A percentile compares a stretch with the other conserved stretches of the same genome.
Evolutionary conservation across 2,113 vertebrate genomes (phyloP).

Genomic region (Casuarius casuarius): DNA sequence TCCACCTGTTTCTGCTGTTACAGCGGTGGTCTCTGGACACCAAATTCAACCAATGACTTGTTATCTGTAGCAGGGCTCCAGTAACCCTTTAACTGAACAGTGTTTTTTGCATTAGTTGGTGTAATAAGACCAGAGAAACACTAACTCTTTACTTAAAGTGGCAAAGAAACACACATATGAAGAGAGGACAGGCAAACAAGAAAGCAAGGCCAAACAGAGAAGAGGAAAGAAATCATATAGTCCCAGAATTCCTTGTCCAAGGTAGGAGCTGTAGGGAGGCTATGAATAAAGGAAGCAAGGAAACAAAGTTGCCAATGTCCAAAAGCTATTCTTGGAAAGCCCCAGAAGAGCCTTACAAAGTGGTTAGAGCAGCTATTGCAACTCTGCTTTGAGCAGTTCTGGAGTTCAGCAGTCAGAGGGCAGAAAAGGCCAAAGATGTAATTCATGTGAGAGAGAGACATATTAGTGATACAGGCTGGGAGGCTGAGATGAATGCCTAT

Average conservation of each 20-base stretch:
- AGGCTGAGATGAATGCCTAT: neutral
- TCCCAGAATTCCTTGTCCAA: neutral
- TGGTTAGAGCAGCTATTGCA: neutral
- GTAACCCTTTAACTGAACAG: neutral
- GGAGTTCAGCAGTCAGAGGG: neutral
- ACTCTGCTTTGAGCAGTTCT: neutral
- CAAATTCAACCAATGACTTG: neutral
- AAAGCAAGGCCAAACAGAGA: neutral
- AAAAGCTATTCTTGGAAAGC: neutral
- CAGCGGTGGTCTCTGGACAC: neutral
- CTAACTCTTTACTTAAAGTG: neutral
- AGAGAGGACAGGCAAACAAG: neutral
- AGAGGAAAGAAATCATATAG: neutral
- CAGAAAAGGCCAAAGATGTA: neutral
- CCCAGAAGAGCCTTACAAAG: neutral
- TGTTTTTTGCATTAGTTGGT: neutral
- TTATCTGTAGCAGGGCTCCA: neutral
- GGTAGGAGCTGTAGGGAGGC: neutral
- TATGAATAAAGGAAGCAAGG: neutral
- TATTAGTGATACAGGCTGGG: neutral
- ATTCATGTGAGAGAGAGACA: fast-evolving
- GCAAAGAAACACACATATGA: neutral
- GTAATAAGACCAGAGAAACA: neutral
- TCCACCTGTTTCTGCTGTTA: neutral
- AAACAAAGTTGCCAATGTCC: neutral